These are phyloP conservation scores for Solen grandis DNA, from an alignment of 1,140 invertebrate species.

Conservation along the genomic window DNA sequence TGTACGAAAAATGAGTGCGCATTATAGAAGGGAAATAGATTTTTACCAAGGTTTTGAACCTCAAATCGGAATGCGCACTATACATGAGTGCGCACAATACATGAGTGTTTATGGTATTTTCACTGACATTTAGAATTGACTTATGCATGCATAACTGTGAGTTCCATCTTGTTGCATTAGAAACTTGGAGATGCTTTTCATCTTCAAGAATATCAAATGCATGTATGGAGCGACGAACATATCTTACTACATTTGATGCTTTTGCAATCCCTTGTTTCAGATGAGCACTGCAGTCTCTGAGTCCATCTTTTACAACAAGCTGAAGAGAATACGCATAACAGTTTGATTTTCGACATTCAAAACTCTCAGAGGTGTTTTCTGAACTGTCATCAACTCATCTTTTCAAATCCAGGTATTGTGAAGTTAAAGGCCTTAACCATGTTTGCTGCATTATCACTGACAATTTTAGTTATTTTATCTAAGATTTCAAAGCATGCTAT, in stretches of 20 bases:
- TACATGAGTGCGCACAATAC: too few species aligned
- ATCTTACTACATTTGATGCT: too few species aligned
- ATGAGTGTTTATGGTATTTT: too few species aligned
- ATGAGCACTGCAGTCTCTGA: constrained; percentile 2
- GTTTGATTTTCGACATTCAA: constrained; percentile 9
- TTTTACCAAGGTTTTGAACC: too few species aligned
- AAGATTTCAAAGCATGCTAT: background rate
- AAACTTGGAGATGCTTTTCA: background rate
- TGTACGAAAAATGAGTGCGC: too few species aligned
- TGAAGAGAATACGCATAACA: constrained; percentile 33
- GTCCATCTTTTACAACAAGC: constrained; percentile 30
- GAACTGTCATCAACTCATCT: too few species aligned
- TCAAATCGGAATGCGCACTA: too few species aligned
- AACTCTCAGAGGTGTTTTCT: too few species aligned
- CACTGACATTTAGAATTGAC: background rate
- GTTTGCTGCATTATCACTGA: constrained; percentile 8
- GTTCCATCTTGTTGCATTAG: background rate
- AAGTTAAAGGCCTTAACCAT: background rate
- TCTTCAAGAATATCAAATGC: background rate
- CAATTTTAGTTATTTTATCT: background rate
- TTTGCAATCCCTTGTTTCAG: background rate
- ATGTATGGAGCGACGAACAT: background rate
- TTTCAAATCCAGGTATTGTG: background rate
- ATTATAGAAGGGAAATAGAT: too few species aligned
- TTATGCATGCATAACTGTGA: background rate